Percentiles rank a stretch among this genome's conserved stretches.
Conservation (phyloP, 2,797 vertebrate genomes). For the Gadopsis marmoratus region DNA sequence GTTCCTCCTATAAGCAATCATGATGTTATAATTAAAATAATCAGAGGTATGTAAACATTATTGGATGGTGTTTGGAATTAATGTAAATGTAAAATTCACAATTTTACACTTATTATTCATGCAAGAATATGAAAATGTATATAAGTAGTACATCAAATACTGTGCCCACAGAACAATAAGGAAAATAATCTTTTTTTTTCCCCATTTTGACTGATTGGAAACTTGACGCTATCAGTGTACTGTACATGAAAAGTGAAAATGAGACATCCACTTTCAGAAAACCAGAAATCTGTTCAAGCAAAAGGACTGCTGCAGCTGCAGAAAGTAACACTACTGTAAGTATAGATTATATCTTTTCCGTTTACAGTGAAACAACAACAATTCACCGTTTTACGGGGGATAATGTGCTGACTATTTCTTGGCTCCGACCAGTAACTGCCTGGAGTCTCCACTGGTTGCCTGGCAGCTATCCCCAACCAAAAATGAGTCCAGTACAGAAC, state of each 20-base stretch:
- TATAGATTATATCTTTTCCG: neutral
- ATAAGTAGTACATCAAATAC: neutral
- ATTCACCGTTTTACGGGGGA: neutral
- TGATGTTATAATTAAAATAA: neutral
- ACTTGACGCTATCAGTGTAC: slow-evolving; percentile 4
- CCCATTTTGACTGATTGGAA: neutral
- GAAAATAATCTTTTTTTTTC: neutral
- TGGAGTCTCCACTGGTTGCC: neutral
- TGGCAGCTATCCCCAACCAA: neutral
- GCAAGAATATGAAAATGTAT: neutral
- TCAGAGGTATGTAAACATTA: too few relatives aligned
- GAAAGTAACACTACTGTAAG: neutral
- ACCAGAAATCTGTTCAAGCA: neutral
- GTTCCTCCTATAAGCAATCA: neutral
- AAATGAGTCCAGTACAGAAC: neutral
- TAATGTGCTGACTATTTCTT: neutral
- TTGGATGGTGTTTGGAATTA: neutral
- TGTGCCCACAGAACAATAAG: neutral
- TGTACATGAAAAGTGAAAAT: neutral
- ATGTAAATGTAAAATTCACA: neutral
- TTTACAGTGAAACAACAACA: neutral
- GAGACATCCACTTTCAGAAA: neutral
- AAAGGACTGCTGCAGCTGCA: neutral
- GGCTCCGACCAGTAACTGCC: neutral
- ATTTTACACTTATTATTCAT: neutral